Percentiles rank a stretch among this genome's conserved stretches.
Evolutionary conservation across 2,888 invertebrate genomes (phyloP).

Genomic region (Lamellibrachia satsuma): DNA sequence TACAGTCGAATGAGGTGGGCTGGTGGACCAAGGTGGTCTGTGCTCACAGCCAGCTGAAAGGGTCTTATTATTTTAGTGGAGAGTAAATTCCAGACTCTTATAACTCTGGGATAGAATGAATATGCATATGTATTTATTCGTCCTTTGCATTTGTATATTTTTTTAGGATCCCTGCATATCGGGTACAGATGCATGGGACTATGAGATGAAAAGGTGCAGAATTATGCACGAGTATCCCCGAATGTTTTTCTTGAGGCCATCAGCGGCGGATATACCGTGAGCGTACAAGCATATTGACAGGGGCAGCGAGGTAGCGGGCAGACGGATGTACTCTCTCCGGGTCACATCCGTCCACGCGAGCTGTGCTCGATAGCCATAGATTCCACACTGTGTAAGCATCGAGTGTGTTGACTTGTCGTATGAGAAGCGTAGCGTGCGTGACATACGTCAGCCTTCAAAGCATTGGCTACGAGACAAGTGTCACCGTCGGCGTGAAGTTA

Average conservation of each 20-base stretch:
- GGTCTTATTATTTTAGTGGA: too few relatives aligned
- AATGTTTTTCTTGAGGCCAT: background rate
- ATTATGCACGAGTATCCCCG: background rate
- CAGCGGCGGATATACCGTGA: background rate
- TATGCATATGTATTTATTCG: too few relatives aligned
- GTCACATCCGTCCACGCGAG: background rate
- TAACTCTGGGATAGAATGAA: too few relatives aligned
- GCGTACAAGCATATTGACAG: background rate
- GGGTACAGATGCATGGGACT: too few relatives aligned
- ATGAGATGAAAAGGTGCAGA: background rate
- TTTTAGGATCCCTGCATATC: too few relatives aligned
- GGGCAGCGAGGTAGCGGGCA: background rate
- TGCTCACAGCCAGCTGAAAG: too few relatives aligned
- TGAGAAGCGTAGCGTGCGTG: background rate
- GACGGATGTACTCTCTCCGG: background rate
- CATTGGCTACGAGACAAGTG: background rate
- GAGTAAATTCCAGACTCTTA: too few relatives aligned
- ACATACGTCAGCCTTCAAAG: background rate
- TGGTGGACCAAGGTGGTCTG: too few relatives aligned
- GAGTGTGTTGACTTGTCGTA: background rate
- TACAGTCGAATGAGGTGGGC: too few relatives aligned
- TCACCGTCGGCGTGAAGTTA: background rate
- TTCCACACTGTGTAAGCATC: background rate
- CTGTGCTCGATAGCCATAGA: background rate
- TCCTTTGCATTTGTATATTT: too few relatives aligned